Conservation (phyloP, 2,797 vertebrate species). For the Syngnathus acus region DNA sequence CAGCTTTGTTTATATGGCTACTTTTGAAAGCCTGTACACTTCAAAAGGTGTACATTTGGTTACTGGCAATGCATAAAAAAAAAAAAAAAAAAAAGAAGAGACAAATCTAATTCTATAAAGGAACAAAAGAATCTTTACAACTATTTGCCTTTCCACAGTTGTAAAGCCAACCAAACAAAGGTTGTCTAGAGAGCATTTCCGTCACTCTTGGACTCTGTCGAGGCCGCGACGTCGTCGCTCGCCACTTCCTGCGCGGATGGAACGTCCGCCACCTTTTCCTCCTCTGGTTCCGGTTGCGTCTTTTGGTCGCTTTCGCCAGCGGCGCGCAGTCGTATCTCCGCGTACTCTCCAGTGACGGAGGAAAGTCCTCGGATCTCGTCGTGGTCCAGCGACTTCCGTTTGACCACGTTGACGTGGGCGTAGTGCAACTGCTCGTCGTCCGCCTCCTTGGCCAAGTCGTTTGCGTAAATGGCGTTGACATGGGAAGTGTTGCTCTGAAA, state of each 20-base stretch:
- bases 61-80: no score
- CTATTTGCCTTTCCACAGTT: no score
- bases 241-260: background rate
- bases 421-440: slow-evolving; percentile 13
- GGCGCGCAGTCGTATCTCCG: slow-evolving; percentile 18
- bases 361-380: slow-evolving; percentile 20
- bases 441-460: slow-evolving; percentile 12
- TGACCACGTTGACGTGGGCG: slow-evolving; percentile 21
- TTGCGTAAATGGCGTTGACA: slow-evolving; percentile 20
- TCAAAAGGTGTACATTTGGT: no score
- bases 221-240: background rate
- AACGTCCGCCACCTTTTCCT: background rate
- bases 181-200: no score
- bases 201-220: slow-evolving; percentile 6
- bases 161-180: no score
- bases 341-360: slow-evolving; percentile 23
- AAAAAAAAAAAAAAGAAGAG: no score
- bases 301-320: background rate
- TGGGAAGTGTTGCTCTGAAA: slow-evolving; percentile 13
- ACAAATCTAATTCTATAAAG: no score
- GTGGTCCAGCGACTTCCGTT: slow-evolving; percentile 11
- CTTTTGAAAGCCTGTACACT: no score
- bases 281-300: background rate
- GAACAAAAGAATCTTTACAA: no score
- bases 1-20: no score